phyloP scores from a whole-genome alignment of 2,888 invertebrate genomes.

The Drosophila paranaensis region DNA sequence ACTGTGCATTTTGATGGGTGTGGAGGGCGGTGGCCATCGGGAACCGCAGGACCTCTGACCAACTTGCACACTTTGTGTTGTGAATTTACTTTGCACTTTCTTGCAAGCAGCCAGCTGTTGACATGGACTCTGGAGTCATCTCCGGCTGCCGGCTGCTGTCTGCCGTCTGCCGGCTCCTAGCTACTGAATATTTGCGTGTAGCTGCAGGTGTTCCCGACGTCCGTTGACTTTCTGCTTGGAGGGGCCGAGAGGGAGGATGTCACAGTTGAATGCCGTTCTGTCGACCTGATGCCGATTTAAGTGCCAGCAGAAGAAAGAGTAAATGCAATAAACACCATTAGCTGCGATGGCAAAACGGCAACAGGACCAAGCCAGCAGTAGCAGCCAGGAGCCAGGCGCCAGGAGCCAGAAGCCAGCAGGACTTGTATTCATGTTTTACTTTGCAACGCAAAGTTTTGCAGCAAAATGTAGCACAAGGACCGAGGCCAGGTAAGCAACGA shows the following conservation, averaged over 20 bases:
- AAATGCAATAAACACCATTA: conserved; percentile 81
- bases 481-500: conserved; percentile 54
- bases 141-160: too few relatives aligned
- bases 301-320: conserved; percentile 67
- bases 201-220: conserved; percentile 55
- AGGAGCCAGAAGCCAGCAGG: conserved; percentile 1
- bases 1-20: conserved; percentile 57
- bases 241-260: conserved; percentile 33
- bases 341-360: conserved; percentile 48
- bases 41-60: conserved; percentile 38
- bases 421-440: conserved; percentile 52
- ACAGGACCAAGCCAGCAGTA: conserved; percentile 4
- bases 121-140: conserved; percentile 32
- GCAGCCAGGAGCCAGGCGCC: conserved; percentile 2
- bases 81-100: conserved; percentile 77
- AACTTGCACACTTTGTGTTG: conserved; percentile 63
- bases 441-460: conserved; percentile 58
- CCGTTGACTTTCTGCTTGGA: conserved; percentile 20
- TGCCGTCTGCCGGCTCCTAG: conserved; percentile 17
- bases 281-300: conserved; percentile 69
- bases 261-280: conserved; percentile 48
- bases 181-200: conserved; percentile 67
- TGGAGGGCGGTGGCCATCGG: conserved; percentile 4
- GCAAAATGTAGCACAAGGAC: conserved; percentile 37
- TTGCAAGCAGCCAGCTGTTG: conserved; percentile 59